Evolutionary conservation across 2,113 vertebrate species (phyloP).

Genomic region (Tonatia bakeri): DNA sequence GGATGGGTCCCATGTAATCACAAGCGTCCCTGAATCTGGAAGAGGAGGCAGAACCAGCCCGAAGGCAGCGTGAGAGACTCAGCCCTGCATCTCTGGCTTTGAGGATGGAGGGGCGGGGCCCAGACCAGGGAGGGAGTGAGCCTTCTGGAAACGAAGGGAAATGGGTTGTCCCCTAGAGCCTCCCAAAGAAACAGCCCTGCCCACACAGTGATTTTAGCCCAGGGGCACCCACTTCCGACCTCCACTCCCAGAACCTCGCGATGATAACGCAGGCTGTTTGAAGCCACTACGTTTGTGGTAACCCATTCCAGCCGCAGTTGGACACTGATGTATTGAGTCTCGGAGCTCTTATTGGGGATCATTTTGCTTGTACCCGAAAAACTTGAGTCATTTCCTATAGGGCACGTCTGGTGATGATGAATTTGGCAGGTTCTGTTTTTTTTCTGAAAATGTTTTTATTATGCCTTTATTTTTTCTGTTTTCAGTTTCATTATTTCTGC

Average conservation of each 20-base stretch:
- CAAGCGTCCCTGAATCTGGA: not conserved
- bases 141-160: not conserved
- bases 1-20: too few species aligned
- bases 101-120: rapidly evolving
- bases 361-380: not conserved
- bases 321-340: not conserved
- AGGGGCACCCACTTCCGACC: not conserved
- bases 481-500: not conserved
- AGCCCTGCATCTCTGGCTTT: rapidly evolving
- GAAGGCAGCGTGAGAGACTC: not conserved
- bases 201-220: not conserved
- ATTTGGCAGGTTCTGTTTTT: not conserved
- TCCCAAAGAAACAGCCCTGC: not conserved
- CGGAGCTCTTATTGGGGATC: not conserved
- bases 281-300: not conserved
- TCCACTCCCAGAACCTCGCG: not conserved
- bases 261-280: not conserved
- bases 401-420: not conserved
- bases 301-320: not conserved
- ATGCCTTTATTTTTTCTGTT: not conserved
- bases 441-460: not conserved
- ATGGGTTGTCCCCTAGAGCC: not conserved
- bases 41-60: not conserved
- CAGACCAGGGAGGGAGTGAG: rapidly evolving
- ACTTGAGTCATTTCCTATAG: not conserved